Evolutionary conservation across 1,140 invertebrate genomes (phyloP), one percentile per base, ranked within the genome.

Genomic region (Drosophila yakuba): DNA sequence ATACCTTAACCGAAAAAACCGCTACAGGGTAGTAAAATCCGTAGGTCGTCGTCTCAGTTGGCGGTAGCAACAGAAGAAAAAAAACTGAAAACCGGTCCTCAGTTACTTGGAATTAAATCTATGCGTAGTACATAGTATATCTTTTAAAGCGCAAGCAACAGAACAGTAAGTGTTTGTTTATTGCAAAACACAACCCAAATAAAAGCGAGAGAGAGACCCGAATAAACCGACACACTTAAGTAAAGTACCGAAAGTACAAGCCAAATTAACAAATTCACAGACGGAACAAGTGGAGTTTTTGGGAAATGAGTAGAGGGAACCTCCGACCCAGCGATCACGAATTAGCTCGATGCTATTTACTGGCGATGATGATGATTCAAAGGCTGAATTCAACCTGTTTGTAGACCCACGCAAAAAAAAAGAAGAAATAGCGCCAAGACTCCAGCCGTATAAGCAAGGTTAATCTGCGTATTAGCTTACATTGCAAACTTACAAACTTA

Each of bases 141-240:
- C 36, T 41, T 58, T 45, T 72, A 58, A 81, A 63, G 64, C 74
- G 39, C 51, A 59, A 64, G 64, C 69, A 80, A 80, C 66, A 86
- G 80, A 80, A 84, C 78, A 61, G 78, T 78, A 86, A 86, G 58
- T 88, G 66, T 86, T 86, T 81, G 78, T 78, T 86, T 78, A 81
- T 88, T 86, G 82, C 82, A 78, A 88, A 84, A 82, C 64, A 57
- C 48, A 51, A 66, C 45, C 55, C 54, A 60, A 74, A 41, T 66
- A 38, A 59, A 63, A 52, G 4, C 20, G 43, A n/a, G 43, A n/a
- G 10, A 25, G 25, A 51, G 38, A 56, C 36, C 41, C 32, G 10
- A 59, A 54, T 45, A 74, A 75, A 23, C 38, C 41, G 54, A 63
- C 59, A 56, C 51, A 66, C 60, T 66, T 66, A 43, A 44, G 45